Conservation (phyloP, 2,113 vertebrate species). For the Mormyrus lacerda region DNA sequence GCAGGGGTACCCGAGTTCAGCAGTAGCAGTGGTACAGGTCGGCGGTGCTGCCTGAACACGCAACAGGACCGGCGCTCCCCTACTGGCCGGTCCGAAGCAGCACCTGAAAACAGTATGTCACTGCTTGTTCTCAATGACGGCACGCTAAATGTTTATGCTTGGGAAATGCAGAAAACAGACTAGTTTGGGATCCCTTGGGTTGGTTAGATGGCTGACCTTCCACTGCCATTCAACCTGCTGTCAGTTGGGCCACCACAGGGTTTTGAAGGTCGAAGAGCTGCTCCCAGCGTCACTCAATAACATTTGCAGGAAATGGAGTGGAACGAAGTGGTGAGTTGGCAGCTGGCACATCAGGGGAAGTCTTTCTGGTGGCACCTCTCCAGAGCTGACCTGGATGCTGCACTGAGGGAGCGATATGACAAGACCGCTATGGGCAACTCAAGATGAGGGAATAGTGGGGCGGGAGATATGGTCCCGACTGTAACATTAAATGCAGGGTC, state of each 20-base stretch:
- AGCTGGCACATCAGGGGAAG: not conserved
- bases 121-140: not conserved
- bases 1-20: constrained; percentile 33
- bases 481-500: not conserved
- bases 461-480: not conserved
- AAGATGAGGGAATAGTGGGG: not conserved
- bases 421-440: not conserved
- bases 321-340: not conserved
- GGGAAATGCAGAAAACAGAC: not conserved
- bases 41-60: constrained; percentile 37
- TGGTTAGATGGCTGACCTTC: not conserved
- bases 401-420: not conserved
- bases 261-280: not conserved
- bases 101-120: constrained; percentile 58
- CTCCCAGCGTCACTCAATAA: not conserved
- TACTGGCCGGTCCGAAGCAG: constrained; percentile 52
- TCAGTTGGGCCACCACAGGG: not conserved
- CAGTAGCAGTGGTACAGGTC: not conserved
- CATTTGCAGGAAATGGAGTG: not conserved
- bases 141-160: not conserved
- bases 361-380: not conserved
- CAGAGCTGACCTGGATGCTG: not conserved
- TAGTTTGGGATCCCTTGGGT: not conserved
- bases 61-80: constrained; percentile 53
- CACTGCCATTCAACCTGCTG: not conserved